Base-by-base conservation (phyloP, 64 coral and sea anemone genomes). In the Pocillopora verrucosa region DNA sequence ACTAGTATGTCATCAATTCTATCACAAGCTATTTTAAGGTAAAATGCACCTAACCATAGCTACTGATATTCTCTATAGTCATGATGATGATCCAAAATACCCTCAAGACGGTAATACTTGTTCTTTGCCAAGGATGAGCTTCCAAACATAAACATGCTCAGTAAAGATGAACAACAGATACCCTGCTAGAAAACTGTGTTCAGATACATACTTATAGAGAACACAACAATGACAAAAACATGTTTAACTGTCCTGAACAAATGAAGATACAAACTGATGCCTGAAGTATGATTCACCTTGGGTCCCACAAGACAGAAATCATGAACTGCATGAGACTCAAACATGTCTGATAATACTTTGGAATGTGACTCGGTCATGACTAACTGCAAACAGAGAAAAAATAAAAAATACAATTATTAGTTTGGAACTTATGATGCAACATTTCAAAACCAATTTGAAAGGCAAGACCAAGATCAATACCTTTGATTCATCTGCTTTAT, bases 221-320 rank as follows among this genome's bases (percentile, higher is more conserved):
- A 30, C 30, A 30, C 30, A 30, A 30, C 30, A 30, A 30, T 30
- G 30, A 30, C 30, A 30, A 30, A 30, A 30, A 30, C 30, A 30
- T 0, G 30, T 30, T 30, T 30, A 30, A 30, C 30, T 30, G 30
- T 30, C 30, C 30, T 76, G 17, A 61, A 9, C 51, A 11, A 11
- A n/a, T 20, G 37, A 10, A 73, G 74, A 26, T 68, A 56, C 34
- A 62, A 64, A 56, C 41, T 51, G 41, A 51, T 51, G 3, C 3
- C 41, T 7, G 7, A 51, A 3, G 3, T 51, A 51, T 51, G 41
- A 60, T 13, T 57, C 72, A 92, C 96, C 91, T 95, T 94, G 16
- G 96, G 96, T 85, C 96, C 96, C 60, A 98, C 78, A 15, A 98
- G 75, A 78, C 96, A 98, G 70, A 99, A 93, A 78, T 99, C 96